These are phyloP conservation scores for Phymanthus crucifer DNA, from an alignment of 92 coral and sea anemone genomes.

Conservation along the genomic window DNA sequence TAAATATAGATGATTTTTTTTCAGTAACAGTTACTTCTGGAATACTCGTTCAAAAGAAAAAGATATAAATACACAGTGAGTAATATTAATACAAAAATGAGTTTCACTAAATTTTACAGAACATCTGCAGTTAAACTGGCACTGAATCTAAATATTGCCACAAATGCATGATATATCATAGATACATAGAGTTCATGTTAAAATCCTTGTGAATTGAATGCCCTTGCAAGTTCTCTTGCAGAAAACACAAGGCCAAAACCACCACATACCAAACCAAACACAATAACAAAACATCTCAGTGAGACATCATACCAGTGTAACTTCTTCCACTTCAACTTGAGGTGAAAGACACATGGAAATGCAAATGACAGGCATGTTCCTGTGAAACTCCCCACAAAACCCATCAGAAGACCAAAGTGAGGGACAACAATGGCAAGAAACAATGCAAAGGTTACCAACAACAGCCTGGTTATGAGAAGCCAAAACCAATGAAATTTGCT, in stretches of 20 bases:
- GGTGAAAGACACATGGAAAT: conserved; percentile 85
- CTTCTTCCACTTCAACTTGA: conserved; percentile 70
- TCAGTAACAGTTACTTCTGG: too few species aligned
- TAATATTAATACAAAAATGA: too few species aligned
- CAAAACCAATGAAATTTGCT: conserved; percentile 79
- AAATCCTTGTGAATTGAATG: conserved; percentile 42
- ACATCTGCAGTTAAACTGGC: too few species aligned
- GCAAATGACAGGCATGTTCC: conserved; percentile 89
- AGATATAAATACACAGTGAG: too few species aligned
- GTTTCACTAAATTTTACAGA: too few species aligned
- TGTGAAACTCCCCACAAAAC: conserved; percentile 87
- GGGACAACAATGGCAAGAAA: conserved; percentile 79
- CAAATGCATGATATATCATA: too few species aligned
- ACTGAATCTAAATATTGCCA: too few species aligned
- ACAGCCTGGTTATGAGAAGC: conserved; percentile 65
- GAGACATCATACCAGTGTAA: conserved; percentile 69
- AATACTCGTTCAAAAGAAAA: too few species aligned
- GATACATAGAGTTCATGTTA: not conserved
- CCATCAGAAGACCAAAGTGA: conserved; percentile 89
- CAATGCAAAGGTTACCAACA: conserved; percentile 73
- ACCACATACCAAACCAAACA: conserved; percentile 85
- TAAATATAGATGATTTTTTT: too few species aligned
- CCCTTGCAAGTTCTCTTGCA: conserved; percentile 71
- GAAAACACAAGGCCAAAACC: conserved; percentile 81
- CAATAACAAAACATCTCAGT: conserved; percentile 58